Evolutionary conservation across 2,888 invertebrate genomes (phyloP).

Genomic region (Xylophagus ater): DNA sequence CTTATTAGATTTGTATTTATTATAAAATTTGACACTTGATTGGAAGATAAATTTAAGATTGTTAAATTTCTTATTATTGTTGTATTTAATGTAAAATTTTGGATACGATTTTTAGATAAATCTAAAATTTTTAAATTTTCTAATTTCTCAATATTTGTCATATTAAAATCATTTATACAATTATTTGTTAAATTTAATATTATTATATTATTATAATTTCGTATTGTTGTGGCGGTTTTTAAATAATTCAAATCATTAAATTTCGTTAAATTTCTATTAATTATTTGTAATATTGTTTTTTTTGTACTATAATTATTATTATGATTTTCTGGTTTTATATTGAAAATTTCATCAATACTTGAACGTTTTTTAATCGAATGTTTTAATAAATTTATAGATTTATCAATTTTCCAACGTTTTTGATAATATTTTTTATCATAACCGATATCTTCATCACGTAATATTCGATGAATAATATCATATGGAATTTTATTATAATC

Average conservation of each 20-base stretch:
- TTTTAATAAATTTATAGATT: too few species aligned
- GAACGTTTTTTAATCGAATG: conserved; percentile 10
- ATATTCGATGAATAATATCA: conserved; percentile 33
- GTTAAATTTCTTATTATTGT: conserved; percentile 12
- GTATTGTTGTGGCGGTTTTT: too few species aligned
- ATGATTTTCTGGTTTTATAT: conserved; percentile 11
- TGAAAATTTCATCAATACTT: not conserved
- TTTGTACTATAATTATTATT: conserved; percentile 18
- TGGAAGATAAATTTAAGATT: conserved; percentile 18
- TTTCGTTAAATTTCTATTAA: conserved; percentile 14
- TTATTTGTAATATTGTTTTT: conserved; percentile 14
- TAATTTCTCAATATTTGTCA: conserved; percentile 4
- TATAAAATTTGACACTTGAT: conserved; percentile 18
- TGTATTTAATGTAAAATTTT: conserved; percentile 3
- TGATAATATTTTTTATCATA: conserved; percentile 10
- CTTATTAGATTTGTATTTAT: not conserved
- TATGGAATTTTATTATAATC: conserved; percentile 23
- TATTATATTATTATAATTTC: not conserved
- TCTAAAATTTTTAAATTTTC: conserved; percentile 16
- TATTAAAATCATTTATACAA: conserved; percentile 13
- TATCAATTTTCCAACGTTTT: not conserved
- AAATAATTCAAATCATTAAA: not conserved
- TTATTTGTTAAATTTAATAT: conserved; percentile 18
- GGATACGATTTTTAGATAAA: conserved; percentile 16
- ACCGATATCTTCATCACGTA: conserved; percentile 32